These are phyloP conservation scores for Gadopsis marmoratus DNA, from an alignment of 2,797 vertebrate genomes.

Conservation along the genomic window DNA sequence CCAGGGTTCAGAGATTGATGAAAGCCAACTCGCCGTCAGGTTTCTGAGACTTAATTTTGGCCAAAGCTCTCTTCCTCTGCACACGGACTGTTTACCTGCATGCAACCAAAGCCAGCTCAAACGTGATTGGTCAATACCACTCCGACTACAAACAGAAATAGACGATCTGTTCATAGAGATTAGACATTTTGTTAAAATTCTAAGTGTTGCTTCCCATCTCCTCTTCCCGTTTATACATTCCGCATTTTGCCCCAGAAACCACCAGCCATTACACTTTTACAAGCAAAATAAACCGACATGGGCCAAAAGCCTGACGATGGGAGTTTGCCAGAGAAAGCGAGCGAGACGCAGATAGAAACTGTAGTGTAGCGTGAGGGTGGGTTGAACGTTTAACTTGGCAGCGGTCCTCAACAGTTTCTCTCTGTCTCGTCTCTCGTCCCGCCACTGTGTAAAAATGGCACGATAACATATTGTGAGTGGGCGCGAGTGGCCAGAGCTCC, in stretches of 20 bases:
- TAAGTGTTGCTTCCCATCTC: background rate
- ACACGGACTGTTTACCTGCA: too few relatives aligned
- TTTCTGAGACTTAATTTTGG: too few relatives aligned
- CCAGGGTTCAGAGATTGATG: too few relatives aligned
- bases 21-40: too few relatives aligned
- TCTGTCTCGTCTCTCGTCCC: background rate
- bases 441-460: constrained; percentile 25
- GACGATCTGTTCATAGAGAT: too few relatives aligned
- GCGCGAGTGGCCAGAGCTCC: constrained; percentile 43
- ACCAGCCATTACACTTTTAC: background rate
- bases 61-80: too few relatives aligned
- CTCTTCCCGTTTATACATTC: background rate
- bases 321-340: constrained; percentile 10
- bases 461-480: constrained; percentile 60
- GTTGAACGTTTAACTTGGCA: constrained; percentile 42
- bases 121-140: too few relatives aligned
- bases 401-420: background rate
- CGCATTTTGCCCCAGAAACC: background rate
- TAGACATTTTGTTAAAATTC: background rate
- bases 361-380: constrained; percentile 5
- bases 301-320: background rate
- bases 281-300: constrained; percentile 18
- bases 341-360: background rate
- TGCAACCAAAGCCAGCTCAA: too few relatives aligned
- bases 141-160: too few relatives aligned